phyloP scores from a whole-genome alignment of 2,888 invertebrate genomes.

The Chrysolina americana region DNA sequence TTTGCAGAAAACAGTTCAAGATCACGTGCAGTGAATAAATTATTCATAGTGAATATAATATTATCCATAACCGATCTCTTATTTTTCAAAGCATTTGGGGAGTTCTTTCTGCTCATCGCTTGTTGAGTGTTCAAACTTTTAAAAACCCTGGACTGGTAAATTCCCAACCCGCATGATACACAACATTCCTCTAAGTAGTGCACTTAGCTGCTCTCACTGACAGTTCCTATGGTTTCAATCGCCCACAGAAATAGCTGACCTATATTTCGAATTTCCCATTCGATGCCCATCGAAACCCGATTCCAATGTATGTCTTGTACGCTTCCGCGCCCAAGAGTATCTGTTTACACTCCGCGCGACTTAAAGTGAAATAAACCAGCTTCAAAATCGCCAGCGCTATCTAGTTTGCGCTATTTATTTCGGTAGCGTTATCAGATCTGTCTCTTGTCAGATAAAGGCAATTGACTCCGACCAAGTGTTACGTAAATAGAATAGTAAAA shows the following conservation, averaged over 20 bases:
- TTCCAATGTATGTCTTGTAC: neutral
- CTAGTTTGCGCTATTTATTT: conserved; percentile 44
- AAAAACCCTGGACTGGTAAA: too few species aligned
- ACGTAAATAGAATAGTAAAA: conserved; percentile 49
- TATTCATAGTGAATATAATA: too few species aligned
- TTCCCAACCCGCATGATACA: too few species aligned
- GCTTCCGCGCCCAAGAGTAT: neutral
- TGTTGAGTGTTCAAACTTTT: too few species aligned
- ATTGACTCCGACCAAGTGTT: conserved; percentile 43
- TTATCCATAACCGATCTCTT: too few species aligned
- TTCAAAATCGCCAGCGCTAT: conserved; percentile 25
- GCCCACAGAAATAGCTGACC: neutral
- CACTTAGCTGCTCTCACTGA: too few species aligned
- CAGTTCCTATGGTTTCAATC: neutral
- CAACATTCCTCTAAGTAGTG: too few species aligned
- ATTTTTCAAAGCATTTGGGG: too few species aligned
- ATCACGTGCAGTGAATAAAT: too few species aligned
- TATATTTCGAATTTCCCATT: neutral
- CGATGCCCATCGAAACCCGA: neutral
- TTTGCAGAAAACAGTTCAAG: too few species aligned
- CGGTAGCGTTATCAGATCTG: conserved; percentile 46
- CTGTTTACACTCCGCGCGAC: neutral
- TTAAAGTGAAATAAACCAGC: conserved; percentile 21
- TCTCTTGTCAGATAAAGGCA: conserved; percentile 47
- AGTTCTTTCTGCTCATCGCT: too few species aligned